phyloP scores from a whole-genome alignment of 64 coral and sea anemone genomes.

The Montipora foliosa region DNA sequence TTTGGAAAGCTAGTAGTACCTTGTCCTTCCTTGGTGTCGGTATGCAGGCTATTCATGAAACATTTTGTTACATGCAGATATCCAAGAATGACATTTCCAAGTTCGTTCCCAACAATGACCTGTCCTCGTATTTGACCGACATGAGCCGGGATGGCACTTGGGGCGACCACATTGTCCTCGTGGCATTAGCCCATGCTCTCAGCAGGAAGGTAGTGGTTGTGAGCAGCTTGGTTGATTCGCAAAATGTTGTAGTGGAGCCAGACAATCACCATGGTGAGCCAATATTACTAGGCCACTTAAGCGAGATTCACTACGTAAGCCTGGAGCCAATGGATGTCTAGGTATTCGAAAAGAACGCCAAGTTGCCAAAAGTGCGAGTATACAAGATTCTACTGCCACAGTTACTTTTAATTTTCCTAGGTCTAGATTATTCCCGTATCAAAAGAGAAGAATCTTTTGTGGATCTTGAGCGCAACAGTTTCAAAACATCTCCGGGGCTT shows the following conservation, averaged over 20 bases:
- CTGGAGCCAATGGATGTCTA: not conserved
- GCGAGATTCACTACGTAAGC: not conserved
- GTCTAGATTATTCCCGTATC: no score
- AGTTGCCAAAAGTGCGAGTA: no score
- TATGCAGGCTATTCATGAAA: no score
- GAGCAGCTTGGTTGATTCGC: not conserved
- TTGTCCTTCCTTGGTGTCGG: no score
- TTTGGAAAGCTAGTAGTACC: no score
- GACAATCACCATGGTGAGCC: not conserved
- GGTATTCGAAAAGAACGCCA: no score
- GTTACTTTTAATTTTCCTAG: no score
- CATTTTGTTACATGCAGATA: not conserved
- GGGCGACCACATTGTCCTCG: not conserved
- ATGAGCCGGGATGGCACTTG: conserved; percentile 8
- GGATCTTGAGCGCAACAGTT: no score
- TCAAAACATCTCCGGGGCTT: no score
- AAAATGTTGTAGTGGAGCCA: no score
- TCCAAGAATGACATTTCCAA: not conserved
- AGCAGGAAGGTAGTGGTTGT: not conserved
- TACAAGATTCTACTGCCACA: no score
- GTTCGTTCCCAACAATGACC: not conserved
- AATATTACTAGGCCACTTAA: not conserved
- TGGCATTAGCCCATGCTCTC: not conserved
- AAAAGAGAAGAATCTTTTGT: no score
- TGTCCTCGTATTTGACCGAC: not conserved